Evolutionary conservation across 2,797 vertebrate species (phyloP), one percentile per base, ranked within the genome.

Genomic region (Halcyon badia): DNA sequence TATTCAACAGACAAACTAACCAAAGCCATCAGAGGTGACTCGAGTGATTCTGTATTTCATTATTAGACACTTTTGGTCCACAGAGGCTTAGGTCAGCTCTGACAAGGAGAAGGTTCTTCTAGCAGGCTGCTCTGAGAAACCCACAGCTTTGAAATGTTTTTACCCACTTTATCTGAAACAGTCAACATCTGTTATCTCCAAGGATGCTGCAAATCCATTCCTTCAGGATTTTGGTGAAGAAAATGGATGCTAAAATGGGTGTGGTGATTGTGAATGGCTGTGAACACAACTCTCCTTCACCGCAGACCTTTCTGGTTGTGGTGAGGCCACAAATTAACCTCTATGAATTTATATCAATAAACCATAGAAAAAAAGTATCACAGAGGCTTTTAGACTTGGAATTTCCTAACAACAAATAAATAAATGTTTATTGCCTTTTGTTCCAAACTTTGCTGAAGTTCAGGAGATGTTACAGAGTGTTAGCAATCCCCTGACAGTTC

Each of bases 11-110:
- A 18, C 9, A 62, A 52, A 49, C 18, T 18, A 31, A 35, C 48
- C 5, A 22, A 44, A 51, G 58, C 58, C 28, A 12, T 1, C 30
- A 5, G 76, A 46, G 81, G 62, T 18, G 22, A n/a, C 44, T 16
- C 19, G 2, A 9, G 35, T 11, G 37, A 33, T 5, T 1, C 8
- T 10, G 22, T 1, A 28, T 54, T 42, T 7, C 19, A 3, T 9
- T 6, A 19, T 28, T 10, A 7, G 0, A 18, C 18, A 1, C 79
- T n/a, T n/a, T n/a, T n/a, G n/a, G n/a, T n/a, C n/a, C n/a, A n/a
- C n/a, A n/a, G n/a, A n/a, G n/a, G n/a, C n/a, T 26, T 1, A 5
- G 44, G 16, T 10, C 65, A 58, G 72, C 66, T 68, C 54, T 16
- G 33, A 35, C 28, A 26, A 33, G 70, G 25, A 44, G 56, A 6